Base-by-base conservation (phyloP, 2,797 vertebrate species). In the Pyrocephalus nanus region DNA sequence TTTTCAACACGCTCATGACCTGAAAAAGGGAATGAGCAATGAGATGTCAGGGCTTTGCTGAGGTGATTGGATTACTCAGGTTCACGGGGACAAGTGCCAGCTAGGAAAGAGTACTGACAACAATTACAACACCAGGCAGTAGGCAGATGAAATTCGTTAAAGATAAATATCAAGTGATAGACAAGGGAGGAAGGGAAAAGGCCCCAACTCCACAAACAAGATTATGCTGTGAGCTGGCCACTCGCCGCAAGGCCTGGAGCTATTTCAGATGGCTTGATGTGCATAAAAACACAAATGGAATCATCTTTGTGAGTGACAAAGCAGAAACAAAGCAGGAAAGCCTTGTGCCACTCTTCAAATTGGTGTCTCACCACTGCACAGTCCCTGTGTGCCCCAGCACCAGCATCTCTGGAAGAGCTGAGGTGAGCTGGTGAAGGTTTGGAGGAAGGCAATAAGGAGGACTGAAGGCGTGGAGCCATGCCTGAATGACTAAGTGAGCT, bases 401-500 rank as follows among this genome's bases (percentile, higher is more conserved):
- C 58, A 47, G 45, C 0, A 0, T 54, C 70, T 84, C 69, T 71
- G 43, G 30, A 85, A 65, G 61, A 72, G 67, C 26, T 0, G 0
- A 70, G 53, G 30, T 36, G 57, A 77, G 54, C 19, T 1, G 2
- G 42, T 38, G 54, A 86, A 62, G 50, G 15, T 7, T 72, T 51
- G 29, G 71, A 74, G 69, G 58, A 91, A 80, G 88, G 85, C 72
- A 79, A 11, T 36, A 45, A 61, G 72, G 64, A 95, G 20, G 85
- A 90, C 48, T 5, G 1, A 92, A 91, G 85, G 72, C 4, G 36
- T 88, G 76, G 88, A 94, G 72, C 76, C 15, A 17, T 94, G 90
- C 64, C 71, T 83, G 72, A 71, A 62, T 95, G 95, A 95, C 95
- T 96, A 92, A 95, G 80, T 82, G 64, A 92, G 83, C 51, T 95